Evolutionary conservation across 2,797 vertebrate genomes (phyloP).

Genomic region (Takifugu ocellatus): DNA sequence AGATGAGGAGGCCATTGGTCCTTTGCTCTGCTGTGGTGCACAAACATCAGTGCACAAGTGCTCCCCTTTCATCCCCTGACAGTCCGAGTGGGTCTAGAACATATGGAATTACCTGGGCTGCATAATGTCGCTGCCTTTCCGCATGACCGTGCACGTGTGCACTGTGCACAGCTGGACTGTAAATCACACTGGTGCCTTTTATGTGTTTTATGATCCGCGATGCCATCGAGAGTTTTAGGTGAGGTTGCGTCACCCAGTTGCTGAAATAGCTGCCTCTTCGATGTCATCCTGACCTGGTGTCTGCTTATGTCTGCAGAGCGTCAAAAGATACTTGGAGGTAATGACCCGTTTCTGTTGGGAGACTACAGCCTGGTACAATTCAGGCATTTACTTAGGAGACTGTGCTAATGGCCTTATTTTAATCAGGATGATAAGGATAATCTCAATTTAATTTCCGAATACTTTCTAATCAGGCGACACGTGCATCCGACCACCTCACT

Average conservation of each 20-base stretch:
- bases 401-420: too few relatives aligned
- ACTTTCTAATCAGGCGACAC: too few relatives aligned
- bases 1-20: conserved; percentile 42
- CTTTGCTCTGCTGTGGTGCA: conserved; percentile 39
- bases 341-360: conserved; percentile 37
- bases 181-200: conserved; percentile 28
- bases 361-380: conserved; percentile 7
- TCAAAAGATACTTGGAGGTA: conserved; percentile 30
- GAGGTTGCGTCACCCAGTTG: conserved; percentile 41
- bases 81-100: conserved; percentile 49
- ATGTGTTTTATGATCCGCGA: conserved; percentile 18
- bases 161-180: background rate
- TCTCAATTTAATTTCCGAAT: too few relatives aligned
- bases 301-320: conserved; percentile 43
- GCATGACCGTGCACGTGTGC: background rate
- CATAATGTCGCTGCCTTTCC: conserved; percentile 13
- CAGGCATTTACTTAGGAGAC: too few relatives aligned
- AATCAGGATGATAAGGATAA: too few relatives aligned
- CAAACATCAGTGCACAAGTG: conserved; percentile 25
- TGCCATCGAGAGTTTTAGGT: conserved; percentile 42
- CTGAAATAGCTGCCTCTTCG: conserved; percentile 55
- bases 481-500: too few relatives aligned
- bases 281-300: conserved; percentile 42
- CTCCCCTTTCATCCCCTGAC: conserved; percentile 19
- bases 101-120: conserved; percentile 64